phyloP scores from a whole-genome alignment of 2,797 vertebrate genomes.

The Pyrocephalus nanus region DNA sequence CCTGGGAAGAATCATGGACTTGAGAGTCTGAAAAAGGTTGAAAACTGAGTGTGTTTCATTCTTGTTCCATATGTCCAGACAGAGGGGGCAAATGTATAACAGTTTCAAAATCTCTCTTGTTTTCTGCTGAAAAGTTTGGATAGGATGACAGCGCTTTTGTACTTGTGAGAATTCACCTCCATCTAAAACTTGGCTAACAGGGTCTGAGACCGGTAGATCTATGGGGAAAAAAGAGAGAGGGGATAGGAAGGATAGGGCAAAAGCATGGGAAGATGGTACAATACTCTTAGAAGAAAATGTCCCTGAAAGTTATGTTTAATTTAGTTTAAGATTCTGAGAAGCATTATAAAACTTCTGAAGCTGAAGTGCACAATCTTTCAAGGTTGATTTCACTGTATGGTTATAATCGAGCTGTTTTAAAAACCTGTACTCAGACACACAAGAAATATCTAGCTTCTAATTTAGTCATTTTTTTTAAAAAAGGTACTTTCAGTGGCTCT shows the following conservation, averaged over 20 bases:
- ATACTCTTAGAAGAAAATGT: background rate
- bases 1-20: background rate
- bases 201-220: background rate
- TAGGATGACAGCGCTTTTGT: background rate
- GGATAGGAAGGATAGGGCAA: background rate
- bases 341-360: background rate
- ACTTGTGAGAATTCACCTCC: background rate
- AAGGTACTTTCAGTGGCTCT: background rate
- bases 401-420: constrained; percentile 9
- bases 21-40: background rate
- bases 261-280: background rate
- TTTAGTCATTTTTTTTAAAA: background rate
- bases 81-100: background rate
- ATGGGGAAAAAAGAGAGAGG: background rate
- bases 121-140: background rate
- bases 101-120: background rate
- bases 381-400: constrained; percentile 23
- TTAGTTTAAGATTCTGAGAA: background rate
- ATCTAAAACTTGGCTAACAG: background rate
- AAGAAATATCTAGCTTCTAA: background rate
- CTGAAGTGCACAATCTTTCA: constrained; percentile 23
- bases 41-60: background rate
- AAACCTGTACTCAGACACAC: background rate
- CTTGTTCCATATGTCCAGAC: fast-evolving
- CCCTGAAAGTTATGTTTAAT: constrained; percentile 41